Percentiles rank a stretch among this genome's conserved stretches.
Evolutionary conservation across 2,888 invertebrate species (phyloP).

Genomic region (Pasiphila rectangulata): DNA sequence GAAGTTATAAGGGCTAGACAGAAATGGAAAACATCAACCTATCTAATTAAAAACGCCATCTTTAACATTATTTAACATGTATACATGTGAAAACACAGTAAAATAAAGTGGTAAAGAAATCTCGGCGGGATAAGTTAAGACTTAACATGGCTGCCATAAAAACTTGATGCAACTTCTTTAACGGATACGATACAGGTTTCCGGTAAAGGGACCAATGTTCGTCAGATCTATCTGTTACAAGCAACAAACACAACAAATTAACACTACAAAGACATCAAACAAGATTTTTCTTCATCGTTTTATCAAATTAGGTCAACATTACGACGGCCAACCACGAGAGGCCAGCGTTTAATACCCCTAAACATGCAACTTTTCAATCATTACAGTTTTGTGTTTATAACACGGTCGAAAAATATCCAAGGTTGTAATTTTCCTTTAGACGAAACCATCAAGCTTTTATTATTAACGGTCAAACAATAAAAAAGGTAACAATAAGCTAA

Average conservation of each 20-base stretch:
- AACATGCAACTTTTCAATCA: constrained; percentile 73
- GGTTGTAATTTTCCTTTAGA: constrained; percentile 13
- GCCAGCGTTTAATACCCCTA: constrained; percentile 52
- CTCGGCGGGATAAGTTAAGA: no score
- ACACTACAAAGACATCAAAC: constrained; percentile 46
- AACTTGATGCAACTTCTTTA: no score
- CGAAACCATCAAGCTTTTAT: constrained; percentile 5
- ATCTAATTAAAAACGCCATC: neutral
- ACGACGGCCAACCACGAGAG: constrained; percentile 55
- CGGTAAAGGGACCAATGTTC: constrained; percentile 11
- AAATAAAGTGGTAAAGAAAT: no score
- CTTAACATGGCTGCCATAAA: no score
- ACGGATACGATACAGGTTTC: constrained; percentile 11
- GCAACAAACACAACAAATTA: constrained; percentile 43
- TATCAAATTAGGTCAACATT: constrained; percentile 60
- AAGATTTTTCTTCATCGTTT: constrained; percentile 57
- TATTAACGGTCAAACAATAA: neutral
- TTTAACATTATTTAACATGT: neutral
- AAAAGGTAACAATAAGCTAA: no score
- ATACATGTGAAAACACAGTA: neutral
- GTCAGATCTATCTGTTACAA: constrained; percentile 24
- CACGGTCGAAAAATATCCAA: constrained; percentile 3
- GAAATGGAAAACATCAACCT: neutral
- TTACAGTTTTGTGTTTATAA: constrained; percentile 27
- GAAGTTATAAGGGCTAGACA: neutral